Conservation (phyloP, 2,888 invertebrate genomes). For the Hirtodrosophila histrioides region DNA sequence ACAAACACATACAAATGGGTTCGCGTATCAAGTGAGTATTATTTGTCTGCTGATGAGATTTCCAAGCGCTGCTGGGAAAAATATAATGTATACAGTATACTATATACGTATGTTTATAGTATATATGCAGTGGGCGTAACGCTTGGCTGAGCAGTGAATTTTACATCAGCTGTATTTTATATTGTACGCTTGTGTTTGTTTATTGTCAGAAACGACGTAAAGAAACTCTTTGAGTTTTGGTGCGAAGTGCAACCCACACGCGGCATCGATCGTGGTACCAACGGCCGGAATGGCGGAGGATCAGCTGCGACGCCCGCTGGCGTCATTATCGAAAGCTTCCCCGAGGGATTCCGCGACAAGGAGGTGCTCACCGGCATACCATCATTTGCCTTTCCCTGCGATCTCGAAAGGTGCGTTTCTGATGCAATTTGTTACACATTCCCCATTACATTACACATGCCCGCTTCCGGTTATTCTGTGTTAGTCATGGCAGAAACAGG, state of each 20-base stretch:
- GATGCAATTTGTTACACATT: constrained; percentile 18
- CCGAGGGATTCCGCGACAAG: constrained; percentile 92
- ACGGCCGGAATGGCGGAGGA: constrained; percentile 55
- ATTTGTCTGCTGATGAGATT: constrained; percentile 20
- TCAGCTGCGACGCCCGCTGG: constrained; percentile 71
- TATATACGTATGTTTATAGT: background rate
- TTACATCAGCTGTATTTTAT: constrained; percentile 16
- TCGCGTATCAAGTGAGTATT: constrained; percentile 82
- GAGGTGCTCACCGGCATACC: constrained; percentile 94
- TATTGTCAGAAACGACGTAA: constrained; percentile 82
- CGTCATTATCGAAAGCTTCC: constrained; percentile 92
- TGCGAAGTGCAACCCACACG: constrained; percentile 82
- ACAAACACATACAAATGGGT: constrained; percentile 66
- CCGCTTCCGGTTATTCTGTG: constrained; percentile 10
- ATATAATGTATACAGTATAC: constrained; percentile 1
- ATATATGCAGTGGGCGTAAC: constrained; percentile 73
- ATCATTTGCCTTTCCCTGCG: constrained; percentile 95
- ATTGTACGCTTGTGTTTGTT: constrained; percentile 11
- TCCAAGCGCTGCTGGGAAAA: constrained; percentile 28
- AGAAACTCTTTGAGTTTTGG: constrained; percentile 85
- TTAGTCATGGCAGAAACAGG: constrained; percentile 12
- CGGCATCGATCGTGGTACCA: constrained; percentile 67
- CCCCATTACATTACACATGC: constrained; percentile 10
- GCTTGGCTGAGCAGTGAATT: constrained; percentile 61
- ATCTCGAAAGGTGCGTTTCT: constrained; percentile 90